Evolutionary conservation across 2,888 invertebrate species (phyloP).

Genomic region (Blastobasis lacticolella): DNA sequence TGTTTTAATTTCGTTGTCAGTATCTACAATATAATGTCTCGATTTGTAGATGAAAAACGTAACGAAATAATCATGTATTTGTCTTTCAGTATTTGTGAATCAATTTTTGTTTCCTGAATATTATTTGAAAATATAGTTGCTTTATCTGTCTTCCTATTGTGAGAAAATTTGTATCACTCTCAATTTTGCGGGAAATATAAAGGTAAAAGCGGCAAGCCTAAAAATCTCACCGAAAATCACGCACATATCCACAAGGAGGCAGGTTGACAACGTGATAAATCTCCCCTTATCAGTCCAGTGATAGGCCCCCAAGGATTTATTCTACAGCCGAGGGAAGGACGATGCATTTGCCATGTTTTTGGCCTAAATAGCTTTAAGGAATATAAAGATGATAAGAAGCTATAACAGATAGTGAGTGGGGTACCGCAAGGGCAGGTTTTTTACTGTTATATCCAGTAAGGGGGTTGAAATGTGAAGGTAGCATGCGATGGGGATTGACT

Average conservation of each 20-base stretch:
- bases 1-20: too few relatives aligned
- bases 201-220: not conserved
- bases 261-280: constrained; percentile 43
- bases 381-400: constrained; percentile 65
- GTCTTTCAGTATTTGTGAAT: too few relatives aligned
- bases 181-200: too few relatives aligned
- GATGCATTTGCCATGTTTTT: constrained; percentile 47
- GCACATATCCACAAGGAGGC: constrained; percentile 18
- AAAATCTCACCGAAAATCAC: constrained; percentile 1
- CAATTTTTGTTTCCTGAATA: too few relatives aligned
- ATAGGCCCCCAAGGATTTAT: constrained; percentile 33
- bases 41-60: too few relatives aligned
- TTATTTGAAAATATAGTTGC: too few relatives aligned
- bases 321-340: constrained; percentile 39
- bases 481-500: constrained; percentile 39
- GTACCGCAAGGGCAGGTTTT: constrained; percentile 33
- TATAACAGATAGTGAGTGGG: constrained; percentile 43
- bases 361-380: constrained; percentile 39
- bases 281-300: constrained; percentile 33
- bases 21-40: too few relatives aligned
- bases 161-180: too few relatives aligned
- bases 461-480: constrained; percentile 37
- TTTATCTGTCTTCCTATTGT: too few relatives aligned
- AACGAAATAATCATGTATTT: too few relatives aligned
- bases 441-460: constrained; percentile 31